Evolutionary conservation across 2,888 invertebrate species (phyloP), one percentile per base, ranked within the genome.

Genomic region (Muschampia plurimacula): DNA sequence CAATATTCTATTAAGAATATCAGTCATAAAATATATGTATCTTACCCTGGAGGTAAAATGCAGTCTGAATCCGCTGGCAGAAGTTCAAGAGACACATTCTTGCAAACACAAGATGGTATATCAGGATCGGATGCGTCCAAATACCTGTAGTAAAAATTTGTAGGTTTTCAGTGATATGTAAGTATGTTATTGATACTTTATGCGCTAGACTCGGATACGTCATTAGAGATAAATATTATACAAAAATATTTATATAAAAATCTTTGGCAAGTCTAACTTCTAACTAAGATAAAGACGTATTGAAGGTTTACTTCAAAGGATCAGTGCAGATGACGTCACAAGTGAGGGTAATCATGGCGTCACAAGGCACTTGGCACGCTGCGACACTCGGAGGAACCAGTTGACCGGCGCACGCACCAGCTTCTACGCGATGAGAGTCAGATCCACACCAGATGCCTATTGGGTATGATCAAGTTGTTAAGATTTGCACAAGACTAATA

Each of bases 391-490:
- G 90, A 2, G 93, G 93, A 52, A 92, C 87, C n/a, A 87, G 83
- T 74, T 89, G 89, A 0, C 92, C 93, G 1, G 92, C 89, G 77
- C 93, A 94, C 2, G 90, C 86, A 28, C 92, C 92, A 0, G 91
- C 88, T 60, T 93, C 92, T 63, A 92, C 89, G 22, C 92, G 89
- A 77, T 91, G 90, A 0, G 90, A 87, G 49, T 89, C 89, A 0
- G 92, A 87, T 0, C 92, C 92, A 59, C 93, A 94, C 93, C 93
- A 92, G 44, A 92, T 85, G 67, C 91, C 93, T 93, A 74, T 1
- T 49, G 49, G n/a, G 67, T 67, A 15, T 15, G 13, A 15, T 63
- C 0, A 49, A 22, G 28, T 22, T 22, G 22, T 22, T 22, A 49
- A 1, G 0, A 22, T 22, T 44, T 44, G 5, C 12, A 44, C 8